Conservation (phyloP, 2,888 invertebrate genomes). For the Eucriotettix oculatus region DNA sequence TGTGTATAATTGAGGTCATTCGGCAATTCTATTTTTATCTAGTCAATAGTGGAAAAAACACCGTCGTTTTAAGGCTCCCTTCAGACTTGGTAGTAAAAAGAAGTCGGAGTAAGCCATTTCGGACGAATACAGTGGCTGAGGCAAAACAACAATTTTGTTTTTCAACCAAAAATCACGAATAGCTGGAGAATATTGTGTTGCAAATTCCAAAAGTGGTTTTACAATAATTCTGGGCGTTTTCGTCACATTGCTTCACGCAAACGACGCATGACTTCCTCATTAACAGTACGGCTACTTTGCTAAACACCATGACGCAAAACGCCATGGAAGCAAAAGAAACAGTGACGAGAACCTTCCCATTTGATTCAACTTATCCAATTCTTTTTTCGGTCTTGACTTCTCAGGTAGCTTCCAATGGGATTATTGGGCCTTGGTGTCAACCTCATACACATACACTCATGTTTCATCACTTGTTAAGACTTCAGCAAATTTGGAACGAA, state of each 20-base stretch:
- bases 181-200: neutral
- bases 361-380: neutral
- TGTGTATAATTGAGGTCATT: too few species aligned
- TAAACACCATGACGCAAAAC: neutral
- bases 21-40: too few species aligned
- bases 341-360: neutral
- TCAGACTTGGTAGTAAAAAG: neutral
- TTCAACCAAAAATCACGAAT: neutral
- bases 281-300: neutral
- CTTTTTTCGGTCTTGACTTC: neutral
- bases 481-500: neutral
- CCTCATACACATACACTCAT: neutral
- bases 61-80: neutral
- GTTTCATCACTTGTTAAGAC: neutral
- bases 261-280: neutral
- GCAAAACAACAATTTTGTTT: neutral
- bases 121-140: neutral
- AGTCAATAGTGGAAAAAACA: neutral
- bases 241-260: too few species aligned
- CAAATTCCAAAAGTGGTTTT: neutral
- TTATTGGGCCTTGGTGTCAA: neutral
- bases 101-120: neutral
- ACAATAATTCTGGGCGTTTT: neutral
- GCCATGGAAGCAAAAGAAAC: neutral
- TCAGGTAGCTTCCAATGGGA: neutral